phyloP scores from a whole-genome alignment of 2,888 invertebrate species.

The Argyresthia albistria region DNA sequence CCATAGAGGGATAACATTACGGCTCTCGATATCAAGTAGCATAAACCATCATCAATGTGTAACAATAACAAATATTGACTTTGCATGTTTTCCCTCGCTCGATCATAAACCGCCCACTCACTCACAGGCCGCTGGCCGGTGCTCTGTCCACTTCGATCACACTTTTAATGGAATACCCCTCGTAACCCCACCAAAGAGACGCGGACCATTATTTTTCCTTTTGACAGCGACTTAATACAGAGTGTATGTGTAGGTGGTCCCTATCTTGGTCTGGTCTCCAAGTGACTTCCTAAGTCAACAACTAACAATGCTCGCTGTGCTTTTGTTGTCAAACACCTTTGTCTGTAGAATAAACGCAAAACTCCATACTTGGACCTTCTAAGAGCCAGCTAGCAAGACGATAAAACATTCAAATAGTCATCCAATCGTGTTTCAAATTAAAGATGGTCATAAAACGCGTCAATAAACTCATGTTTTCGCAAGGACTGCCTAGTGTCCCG shows the following conservation, averaged over 20 bases:
- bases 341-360: slow-evolving; percentile 26
- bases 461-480: slow-evolving; percentile 36
- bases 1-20: too few species aligned
- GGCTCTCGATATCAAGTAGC: too few species aligned
- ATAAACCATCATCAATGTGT: neutral
- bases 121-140: slow-evolving; percentile 2
- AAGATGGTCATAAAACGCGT: slow-evolving; percentile 32
- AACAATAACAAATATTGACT: slow-evolving; percentile 14
- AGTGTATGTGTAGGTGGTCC: slow-evolving; percentile 48
- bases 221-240: slow-evolving; percentile 5
- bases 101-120: slow-evolving; percentile 25
- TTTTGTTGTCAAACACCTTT: slow-evolving; percentile 47
- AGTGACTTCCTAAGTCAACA: slow-evolving; percentile 35
- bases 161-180: slow-evolving; percentile 26
- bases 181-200: slow-evolving; percentile 1
- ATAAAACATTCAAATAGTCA: slow-evolving; percentile 16
- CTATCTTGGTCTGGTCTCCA: slow-evolving; percentile 23
- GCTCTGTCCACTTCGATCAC: slow-evolving; percentile 24
- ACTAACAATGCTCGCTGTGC: slow-evolving; percentile 49
- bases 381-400: slow-evolving; percentile 15
- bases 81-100: slow-evolving; percentile 19
- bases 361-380: slow-evolving; percentile 26
- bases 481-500: slow-evolving; percentile 25
- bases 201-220: slow-evolving; percentile 5
- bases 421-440: slow-evolving; percentile 27